Conservation (phyloP, 1,140 invertebrate species). For the Heliothis virescens region DNA sequence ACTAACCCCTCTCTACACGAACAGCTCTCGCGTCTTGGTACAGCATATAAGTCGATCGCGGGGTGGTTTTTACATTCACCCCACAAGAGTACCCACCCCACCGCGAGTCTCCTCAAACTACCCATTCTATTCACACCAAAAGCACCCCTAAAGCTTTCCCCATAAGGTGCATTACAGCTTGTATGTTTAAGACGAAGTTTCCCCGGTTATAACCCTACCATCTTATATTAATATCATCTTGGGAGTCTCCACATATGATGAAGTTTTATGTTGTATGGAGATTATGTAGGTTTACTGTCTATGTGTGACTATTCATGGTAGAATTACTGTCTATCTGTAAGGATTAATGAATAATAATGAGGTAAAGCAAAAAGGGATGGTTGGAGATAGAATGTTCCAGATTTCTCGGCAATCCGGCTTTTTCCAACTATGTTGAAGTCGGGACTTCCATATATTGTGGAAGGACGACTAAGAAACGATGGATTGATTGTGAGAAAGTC, state of each 20-base stretch:
- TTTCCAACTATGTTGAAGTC: no score
- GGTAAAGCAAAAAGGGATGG: no score
- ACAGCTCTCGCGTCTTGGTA: conserved; percentile 77
- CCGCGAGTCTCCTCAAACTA: conserved; percentile 57
- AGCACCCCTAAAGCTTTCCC: conserved; percentile 40
- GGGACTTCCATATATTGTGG: no score
- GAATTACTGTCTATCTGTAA: conserved; percentile 1
- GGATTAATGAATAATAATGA: conserved; percentile 7
- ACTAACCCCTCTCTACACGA: conserved; percentile 53
- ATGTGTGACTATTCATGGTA: conserved; percentile 27
- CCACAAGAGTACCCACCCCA: conserved; percentile 78
- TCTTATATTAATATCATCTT: conserved; percentile 85
- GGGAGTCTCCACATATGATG: conserved; percentile 63
- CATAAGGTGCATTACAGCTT: conserved; percentile 46
- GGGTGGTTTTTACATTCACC: conserved; percentile 85
- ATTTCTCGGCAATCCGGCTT: no score
- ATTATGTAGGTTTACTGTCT: conserved; percentile 29
- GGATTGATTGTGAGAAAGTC: no score
- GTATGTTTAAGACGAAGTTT: not conserved
- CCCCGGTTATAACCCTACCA: not conserved
- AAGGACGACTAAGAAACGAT: no score
- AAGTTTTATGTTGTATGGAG: conserved; percentile 60
- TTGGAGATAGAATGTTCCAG: no score
- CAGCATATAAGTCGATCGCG: conserved; percentile 86
- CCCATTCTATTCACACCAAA: conserved; percentile 47